Evolutionary conservation across 2,888 invertebrate species (phyloP).

Genomic region (Diabrotica balteata): DNA sequence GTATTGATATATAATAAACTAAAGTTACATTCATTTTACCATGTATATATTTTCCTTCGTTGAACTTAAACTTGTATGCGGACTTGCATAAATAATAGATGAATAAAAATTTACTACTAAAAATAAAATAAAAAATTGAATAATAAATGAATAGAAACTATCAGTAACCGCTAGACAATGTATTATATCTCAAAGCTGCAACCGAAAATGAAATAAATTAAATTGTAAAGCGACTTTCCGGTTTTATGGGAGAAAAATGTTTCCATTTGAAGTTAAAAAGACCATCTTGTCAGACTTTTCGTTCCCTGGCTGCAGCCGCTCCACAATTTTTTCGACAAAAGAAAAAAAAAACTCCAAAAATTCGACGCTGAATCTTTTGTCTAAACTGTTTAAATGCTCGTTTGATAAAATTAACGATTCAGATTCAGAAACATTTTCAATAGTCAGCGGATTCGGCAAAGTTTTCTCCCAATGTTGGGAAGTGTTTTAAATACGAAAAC

Average conservation of each 20-base stretch:
- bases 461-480: slow-evolving; percentile 4
- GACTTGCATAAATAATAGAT: too few species aligned
- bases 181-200: too few species aligned
- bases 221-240: too few species aligned
- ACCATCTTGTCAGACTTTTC: background rate
- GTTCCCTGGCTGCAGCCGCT: background rate
- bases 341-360: background rate
- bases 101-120: too few species aligned
- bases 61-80: too few species aligned
- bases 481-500: slow-evolving; percentile 3
- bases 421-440: slow-evolving; percentile 29
- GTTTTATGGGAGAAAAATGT: background rate
- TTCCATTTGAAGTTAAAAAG: background rate
- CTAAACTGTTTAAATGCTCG: slow-evolving; percentile 1
- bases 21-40: too few species aligned
- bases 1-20: too few species aligned
- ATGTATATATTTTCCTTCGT: too few species aligned
- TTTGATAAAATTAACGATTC: slow-evolving; percentile 31
- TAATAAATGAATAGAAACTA: too few species aligned
- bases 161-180: too few species aligned
- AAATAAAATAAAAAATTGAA: too few species aligned
- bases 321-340: background rate
- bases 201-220: too few species aligned
- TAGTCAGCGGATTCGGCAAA: slow-evolving; percentile 10
- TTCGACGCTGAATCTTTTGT: background rate